A percentile compares a stretch with the other conserved stretches of the same genome.
Conservation (phyloP, 2,888 invertebrate species). For the Epinotia brunnichana region DNA sequence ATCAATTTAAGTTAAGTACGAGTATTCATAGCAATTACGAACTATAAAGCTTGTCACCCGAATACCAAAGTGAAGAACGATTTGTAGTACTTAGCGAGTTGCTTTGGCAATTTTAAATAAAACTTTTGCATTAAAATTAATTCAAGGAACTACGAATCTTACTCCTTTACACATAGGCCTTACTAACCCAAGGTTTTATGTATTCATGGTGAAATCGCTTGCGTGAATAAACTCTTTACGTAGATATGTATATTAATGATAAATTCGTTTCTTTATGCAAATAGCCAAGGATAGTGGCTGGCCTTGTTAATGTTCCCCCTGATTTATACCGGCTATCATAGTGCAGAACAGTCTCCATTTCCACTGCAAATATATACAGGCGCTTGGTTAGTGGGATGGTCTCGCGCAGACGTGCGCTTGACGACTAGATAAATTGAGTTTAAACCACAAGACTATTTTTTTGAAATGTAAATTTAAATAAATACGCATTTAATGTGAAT, state of each 20-base stretch:
- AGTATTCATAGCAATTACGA: background rate
- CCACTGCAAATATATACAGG: slow-evolving; percentile 20
- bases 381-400: slow-evolving; percentile 9
- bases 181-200: background rate
- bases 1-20: too few species aligned
- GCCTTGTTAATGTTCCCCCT: slow-evolving; percentile 16
- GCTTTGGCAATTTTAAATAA: background rate
- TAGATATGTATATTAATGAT: background rate
- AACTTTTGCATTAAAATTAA: background rate
- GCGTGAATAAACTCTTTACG: background rate
- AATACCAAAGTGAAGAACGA: background rate
- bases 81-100: background rate
- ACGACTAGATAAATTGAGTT: background rate
- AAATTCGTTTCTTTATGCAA: slow-evolving; percentile 10
- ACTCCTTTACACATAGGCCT: background rate
- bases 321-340: slow-evolving; percentile 33
- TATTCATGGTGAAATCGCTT: background rate
- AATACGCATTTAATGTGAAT: too few species aligned
- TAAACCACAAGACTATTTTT: too few species aligned
- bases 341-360: slow-evolving; percentile 28
- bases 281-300: slow-evolving; percentile 19
- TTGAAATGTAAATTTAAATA: too few species aligned
- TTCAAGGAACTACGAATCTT: background rate
- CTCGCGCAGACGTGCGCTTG: slow-evolving; percentile 2
- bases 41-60: background rate